phyloP scores from a whole-genome alignment of 2,888 invertebrate species.

The Drosophila cognata region DNA sequence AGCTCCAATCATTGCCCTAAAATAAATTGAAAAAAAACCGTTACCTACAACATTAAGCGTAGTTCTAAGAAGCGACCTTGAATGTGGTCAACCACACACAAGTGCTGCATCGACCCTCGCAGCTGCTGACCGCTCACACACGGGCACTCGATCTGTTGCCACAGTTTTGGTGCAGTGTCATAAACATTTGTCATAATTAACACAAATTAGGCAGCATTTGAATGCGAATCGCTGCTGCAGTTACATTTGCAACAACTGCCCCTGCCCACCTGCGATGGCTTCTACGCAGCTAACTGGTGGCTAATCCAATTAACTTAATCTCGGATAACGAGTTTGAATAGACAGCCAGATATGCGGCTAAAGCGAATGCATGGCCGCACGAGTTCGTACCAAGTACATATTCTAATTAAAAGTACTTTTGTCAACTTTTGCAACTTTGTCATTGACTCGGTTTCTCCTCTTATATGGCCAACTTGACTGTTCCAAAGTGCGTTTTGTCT shows the following conservation, averaged over 20 bases:
- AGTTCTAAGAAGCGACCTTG: constrained; percentile 11
- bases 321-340: constrained; percentile 63
- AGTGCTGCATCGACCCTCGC: constrained; percentile 45
- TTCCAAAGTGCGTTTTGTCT: constrained; percentile 45
- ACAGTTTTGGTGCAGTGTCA: constrained; percentile 36
- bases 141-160: constrained; percentile 1
- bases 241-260: constrained; percentile 19
- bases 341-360: constrained; percentile 31
- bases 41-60: neutral
- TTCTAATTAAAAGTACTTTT: constrained; percentile 68
- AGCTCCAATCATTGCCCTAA: neutral
- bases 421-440: constrained; percentile 54
- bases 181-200: constrained; percentile 78
- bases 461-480: constrained; percentile 16
- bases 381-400: constrained; percentile 38
- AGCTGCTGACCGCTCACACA: neutral
- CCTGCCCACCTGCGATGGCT: constrained; percentile 37
- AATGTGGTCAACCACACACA: neutral
- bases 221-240: constrained; percentile 39
- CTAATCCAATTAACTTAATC: constrained; percentile 76
- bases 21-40: neutral
- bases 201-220: constrained; percentile 64
- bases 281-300: constrained; percentile 39
- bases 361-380: constrained; percentile 35
- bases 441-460: constrained; percentile 66